These are phyloP conservation scores for Aegotheles bennettii DNA, from an alignment of 2,113 vertebrate species.

Conservation along the genomic window DNA sequence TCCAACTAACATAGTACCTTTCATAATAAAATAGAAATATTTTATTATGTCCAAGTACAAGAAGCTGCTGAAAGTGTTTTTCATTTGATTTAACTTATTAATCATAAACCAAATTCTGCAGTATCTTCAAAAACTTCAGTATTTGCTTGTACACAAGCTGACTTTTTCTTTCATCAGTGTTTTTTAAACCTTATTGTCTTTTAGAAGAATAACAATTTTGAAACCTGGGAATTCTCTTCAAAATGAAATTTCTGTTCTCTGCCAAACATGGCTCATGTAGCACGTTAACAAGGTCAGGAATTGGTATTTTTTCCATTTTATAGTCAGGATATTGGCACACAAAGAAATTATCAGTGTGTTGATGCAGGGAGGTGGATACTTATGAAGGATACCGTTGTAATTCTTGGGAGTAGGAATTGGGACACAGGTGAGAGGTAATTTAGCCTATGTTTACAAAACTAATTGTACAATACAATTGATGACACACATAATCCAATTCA, in stretches of 20 bases:
- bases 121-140: not conserved
- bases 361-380: not conserved
- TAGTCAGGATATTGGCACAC: not conserved
- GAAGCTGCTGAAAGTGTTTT: not conserved
- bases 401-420: not conserved
- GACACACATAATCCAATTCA: not conserved
- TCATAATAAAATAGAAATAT: not conserved
- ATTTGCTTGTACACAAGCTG: not conserved
- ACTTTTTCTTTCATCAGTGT: not conserved
- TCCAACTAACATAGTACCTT: not conserved
- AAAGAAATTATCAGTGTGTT: not conserved
- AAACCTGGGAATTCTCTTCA: not conserved
- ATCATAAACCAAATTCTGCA: not conserved
- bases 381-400: not conserved
- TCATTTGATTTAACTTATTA: not conserved
- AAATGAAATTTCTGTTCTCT: not conserved
- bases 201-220: not conserved
- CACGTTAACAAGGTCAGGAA: not conserved
- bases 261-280: not conserved
- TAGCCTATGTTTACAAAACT: not conserved
- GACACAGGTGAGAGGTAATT: not conserved
- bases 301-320: not conserved
- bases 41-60: not conserved
- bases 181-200: not conserved
- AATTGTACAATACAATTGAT: too few relatives aligned